Evolutionary conservation across 1,140 invertebrate species (phyloP).

Genomic region (Ceratosolen solmsi): DNA sequence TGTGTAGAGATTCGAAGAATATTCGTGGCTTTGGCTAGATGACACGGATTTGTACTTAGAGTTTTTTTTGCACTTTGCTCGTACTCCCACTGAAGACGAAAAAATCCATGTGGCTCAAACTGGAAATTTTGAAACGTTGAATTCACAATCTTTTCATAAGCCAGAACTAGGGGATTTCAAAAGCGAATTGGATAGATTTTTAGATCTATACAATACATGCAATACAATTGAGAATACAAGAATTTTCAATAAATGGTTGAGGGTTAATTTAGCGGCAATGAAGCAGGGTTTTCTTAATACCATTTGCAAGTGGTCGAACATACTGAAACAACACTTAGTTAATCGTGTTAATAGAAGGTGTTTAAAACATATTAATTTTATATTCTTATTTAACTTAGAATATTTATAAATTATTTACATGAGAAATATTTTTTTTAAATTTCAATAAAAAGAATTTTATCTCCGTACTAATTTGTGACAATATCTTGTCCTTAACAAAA

Average conservation of each 20-base stretch:
- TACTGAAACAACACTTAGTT: slow-evolving; percentile 85
- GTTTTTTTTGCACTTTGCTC: slow-evolving; percentile 80
- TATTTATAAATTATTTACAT: no score
- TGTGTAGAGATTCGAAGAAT: slow-evolving; percentile 63
- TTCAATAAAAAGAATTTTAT: no score
- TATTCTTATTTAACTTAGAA: no score
- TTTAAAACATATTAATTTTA: slow-evolving; percentile 18
- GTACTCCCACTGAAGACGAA: slow-evolving; percentile 76
- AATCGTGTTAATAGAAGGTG: slow-evolving; percentile 79
- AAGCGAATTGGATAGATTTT: slow-evolving; percentile 77
- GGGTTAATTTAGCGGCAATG: slow-evolving; percentile 81
- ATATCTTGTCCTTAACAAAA: no score
- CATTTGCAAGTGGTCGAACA: slow-evolving; percentile 84
- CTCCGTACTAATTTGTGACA: no score
- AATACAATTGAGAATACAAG: slow-evolving; percentile 67
- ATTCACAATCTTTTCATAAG: slow-evolving; percentile 68
- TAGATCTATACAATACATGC: slow-evolving; percentile 77
- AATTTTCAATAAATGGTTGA: slow-evolving; percentile 82
- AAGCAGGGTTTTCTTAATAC: slow-evolving; percentile 84
- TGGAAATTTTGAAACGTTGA: slow-evolving; percentile 64
- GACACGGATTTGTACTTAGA: slow-evolving; percentile 77
- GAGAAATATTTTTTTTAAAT: no score
- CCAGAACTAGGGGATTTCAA: slow-evolving; percentile 78
- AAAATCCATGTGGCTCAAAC: slow-evolving; percentile 66
- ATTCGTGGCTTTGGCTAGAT: slow-evolving; percentile 80